Evolutionary conservation across 2,888 invertebrate species (phyloP), one percentile per base, ranked within the genome.

Genomic region (Oxystoma pomonae): DNA sequence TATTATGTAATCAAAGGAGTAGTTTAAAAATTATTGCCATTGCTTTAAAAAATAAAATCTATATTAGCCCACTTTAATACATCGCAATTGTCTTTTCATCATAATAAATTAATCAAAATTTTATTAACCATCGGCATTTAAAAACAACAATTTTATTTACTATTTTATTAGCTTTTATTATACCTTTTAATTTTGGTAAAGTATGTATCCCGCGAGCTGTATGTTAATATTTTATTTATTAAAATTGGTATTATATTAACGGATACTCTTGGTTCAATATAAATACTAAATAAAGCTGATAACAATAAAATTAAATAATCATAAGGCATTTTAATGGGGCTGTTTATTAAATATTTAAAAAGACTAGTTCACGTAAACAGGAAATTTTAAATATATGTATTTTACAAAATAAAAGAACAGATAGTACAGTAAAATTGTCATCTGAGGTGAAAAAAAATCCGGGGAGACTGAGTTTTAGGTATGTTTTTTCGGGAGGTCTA

Each of bases 291-390:
- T 64, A 60, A 64, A 66, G 57, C 63, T 66, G 63, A 66, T 66
- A 64, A 62, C 64, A 62, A 64, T 64, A 64, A 66, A 66, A 66
- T 66, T 66, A 64, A 66, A 66, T 62, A 66, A 35, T 35, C 35
- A 35, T 35, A 35, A 35, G 12, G 5, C 35, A 35, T 35, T 35
- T 35, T 35, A 35, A 7, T 7, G 35, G 35, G 35, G 12, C 35
- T 12, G 35, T 3, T 35, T 35, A n/a, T n/a, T n/a, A n/a, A n/a
- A n/a, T n/a, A n/a, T n/a, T n/a, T n/a, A n/a, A n/a, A n/a, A n/a
- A n/a, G n/a, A n/a, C n/a, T n/a, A n/a, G n/a, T n/a, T n/a, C n/a
- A n/a, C n/a, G n/a, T n/a, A n/a, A n/a, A n/a, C n/a, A n/a, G n/a
- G n/a, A n/a, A n/a, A n/a, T n/a, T n/a, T n/a, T n/a, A n/a, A n/a